phyloP scores from a whole-genome alignment of 1,140 invertebrate genomes.

The honey bee (Apis mellifera) region Amel_HAv3.1 CM009939.2:6227001-6227500 shows the following conservation, averaged over 20 bases:
- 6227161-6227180: not conserved
- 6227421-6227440: too few species aligned
- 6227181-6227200: not conserved
- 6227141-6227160: conserved; percentile 55
- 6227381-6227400: too few species aligned
- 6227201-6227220: not conserved
- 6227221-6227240: not conserved
- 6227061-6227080: conserved; percentile 49
- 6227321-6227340: not conserved
- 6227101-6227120: conserved; percentile 49
- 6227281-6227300: conserved; percentile 13
- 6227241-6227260: not conserved
- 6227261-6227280: not conserved
- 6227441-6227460: too few species aligned
- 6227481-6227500: too few species aligned
- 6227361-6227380: too few species aligned
- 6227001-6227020: not conserved
- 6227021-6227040: conserved; percentile 1
- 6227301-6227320: not conserved
- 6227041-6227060: conserved; percentile 5
- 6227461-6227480: too few species aligned
- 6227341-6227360: not conserved
- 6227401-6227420: too few species aligned
- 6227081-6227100: conserved; percentile 52
- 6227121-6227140: conserved; percentile 66